phyloP scores from a whole-genome alignment of 2,797 vertebrate genomes.

The Dermochelys coriacea region DNA sequence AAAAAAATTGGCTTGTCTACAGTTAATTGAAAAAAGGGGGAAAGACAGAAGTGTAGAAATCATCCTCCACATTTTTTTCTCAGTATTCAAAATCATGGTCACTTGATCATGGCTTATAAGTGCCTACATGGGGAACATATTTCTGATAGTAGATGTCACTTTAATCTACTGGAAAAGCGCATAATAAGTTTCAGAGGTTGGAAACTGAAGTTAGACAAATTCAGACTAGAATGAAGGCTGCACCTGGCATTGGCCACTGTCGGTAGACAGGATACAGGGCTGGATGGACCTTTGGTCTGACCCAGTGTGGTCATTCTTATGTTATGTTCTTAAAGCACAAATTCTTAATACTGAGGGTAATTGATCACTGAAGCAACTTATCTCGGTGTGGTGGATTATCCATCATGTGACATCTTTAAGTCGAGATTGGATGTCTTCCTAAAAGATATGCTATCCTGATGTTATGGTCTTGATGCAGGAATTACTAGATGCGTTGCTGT shows the following conservation, averaged over 20 bases:
- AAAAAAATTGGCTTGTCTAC: neutral
- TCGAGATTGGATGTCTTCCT: neutral
- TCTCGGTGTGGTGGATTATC: neutral
- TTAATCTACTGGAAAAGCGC: neutral
- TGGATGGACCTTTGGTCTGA: too few species aligned
- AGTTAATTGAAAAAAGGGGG: fast-evolving
- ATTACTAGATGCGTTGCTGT: neutral
- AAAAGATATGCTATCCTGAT: neutral
- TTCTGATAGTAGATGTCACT: neutral
- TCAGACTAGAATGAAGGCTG: neutral
- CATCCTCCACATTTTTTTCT: fast-evolving
- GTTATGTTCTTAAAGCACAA: neutral
- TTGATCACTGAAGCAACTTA: neutral
- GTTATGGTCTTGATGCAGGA: neutral
- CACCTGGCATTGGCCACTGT: too few species aligned
- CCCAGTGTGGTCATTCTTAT: too few species aligned
- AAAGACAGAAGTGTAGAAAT: neutral
- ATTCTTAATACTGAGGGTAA: neutral
- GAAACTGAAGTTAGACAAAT: neutral
- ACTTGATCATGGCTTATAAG: neutral
- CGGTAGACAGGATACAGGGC: too few species aligned
- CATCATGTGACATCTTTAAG: neutral
- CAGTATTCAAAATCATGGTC: neutral
- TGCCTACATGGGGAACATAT: neutral
- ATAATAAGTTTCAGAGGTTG: neutral